These are phyloP conservation scores for Cettia cetti DNA, from an alignment of 2,113 vertebrate genomes.

Conservation along the genomic window DNA sequence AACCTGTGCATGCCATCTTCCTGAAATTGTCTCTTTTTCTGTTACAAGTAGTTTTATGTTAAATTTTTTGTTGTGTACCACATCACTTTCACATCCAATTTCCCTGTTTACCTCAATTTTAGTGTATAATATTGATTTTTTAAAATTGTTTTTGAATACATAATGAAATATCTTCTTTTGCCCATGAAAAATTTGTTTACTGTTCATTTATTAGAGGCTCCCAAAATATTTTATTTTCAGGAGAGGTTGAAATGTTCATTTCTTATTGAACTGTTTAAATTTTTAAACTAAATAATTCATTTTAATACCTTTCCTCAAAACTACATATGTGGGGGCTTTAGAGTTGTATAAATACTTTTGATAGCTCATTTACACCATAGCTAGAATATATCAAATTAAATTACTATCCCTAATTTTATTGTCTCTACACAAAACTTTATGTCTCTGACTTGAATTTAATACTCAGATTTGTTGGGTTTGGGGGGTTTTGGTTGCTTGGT, in stretches of 20 bases:
- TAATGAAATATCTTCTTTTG: neutral
- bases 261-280: neutral
- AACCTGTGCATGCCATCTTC: neutral
- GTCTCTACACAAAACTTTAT: neutral
- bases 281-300: neutral
- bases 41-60: neutral
- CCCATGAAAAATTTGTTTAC: neutral
- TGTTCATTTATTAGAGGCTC: neutral
- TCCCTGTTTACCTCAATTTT: neutral
- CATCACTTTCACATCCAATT: neutral
- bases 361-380: neutral
- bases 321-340: neutral
- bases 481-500: neutral
- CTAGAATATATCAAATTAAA: neutral
- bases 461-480: neutral
- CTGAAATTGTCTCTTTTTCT: neutral
- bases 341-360: neutral
- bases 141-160: neutral
- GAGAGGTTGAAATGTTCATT: neutral
- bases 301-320: neutral
- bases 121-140: neutral
- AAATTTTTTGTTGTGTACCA: neutral
- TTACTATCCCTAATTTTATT: neutral
- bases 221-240: neutral
- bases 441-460: neutral